Percentiles rank a stretch among this genome's conserved stretches.
These are phyloP conservation scores for Ardeotis arabs DNA, from an alignment of 2,113 vertebrate genomes.

Conservation along the genomic window DNA sequence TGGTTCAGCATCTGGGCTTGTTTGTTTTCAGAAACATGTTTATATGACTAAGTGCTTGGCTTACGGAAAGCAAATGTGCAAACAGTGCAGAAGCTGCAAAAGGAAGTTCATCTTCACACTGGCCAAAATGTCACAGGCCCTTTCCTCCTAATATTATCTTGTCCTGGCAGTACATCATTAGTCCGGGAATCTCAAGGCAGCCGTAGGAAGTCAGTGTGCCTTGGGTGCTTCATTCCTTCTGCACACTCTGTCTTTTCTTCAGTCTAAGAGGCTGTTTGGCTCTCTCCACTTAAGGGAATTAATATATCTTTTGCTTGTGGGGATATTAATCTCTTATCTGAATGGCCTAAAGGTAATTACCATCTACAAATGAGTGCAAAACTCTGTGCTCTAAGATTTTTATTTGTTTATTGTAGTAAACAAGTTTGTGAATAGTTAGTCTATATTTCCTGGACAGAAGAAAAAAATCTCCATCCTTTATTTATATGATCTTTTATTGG, in stretches of 20 bases:
- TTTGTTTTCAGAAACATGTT: not conserved
- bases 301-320: not conserved
- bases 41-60: not conserved
- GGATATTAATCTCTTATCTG: not conserved
- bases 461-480: not conserved
- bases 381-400: not conserved
- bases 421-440: not conserved
- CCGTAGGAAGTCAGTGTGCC: not conserved
- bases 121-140: not conserved
- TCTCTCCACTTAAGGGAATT: not conserved
- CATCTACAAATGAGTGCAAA: not conserved
- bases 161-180: not conserved
- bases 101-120: not conserved
- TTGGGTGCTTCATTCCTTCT: not conserved
- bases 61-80: not conserved
- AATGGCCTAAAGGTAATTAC: not conserved
- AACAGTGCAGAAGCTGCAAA: not conserved
- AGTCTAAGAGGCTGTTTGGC: not conserved
- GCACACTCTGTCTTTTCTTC: not conserved
- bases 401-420: not conserved
- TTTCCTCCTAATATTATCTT: not conserved
- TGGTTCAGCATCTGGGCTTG: not conserved
- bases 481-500: conserved; percentile 10
- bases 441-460: not conserved
- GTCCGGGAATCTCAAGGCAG: not conserved